A percentile compares a stretch with the other conserved stretches of the same genome.
These are phyloP conservation scores for Lytechinus variegatus DNA, from an alignment of 35 echinoderm and acorn worm genomes.

Conservation along the genomic window DNA sequence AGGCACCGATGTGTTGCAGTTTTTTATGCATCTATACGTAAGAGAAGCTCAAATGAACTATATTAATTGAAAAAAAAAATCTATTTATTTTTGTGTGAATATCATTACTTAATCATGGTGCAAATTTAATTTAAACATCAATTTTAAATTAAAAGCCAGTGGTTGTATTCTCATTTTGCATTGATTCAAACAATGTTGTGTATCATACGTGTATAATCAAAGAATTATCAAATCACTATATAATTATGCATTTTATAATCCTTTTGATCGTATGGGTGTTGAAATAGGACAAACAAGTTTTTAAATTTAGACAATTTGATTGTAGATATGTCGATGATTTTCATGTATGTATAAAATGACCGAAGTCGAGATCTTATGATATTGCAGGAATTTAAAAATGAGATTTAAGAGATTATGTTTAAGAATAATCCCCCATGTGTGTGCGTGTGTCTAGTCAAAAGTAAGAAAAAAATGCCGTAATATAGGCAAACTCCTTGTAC, in stretches of 20 bases:
- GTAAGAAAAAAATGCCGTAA: conserved; percentile 24
- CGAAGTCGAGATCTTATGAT: not conserved
- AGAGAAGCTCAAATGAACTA: not conserved
- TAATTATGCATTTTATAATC: conserved; percentile 16
- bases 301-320: not conserved
- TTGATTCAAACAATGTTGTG: not conserved
- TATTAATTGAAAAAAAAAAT: not conserved
- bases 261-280: conserved; percentile 13
- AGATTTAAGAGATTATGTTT: not conserved
- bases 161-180: not conserved
- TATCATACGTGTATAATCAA: not conserved
- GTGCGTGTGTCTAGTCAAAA: conserved; percentile 41
- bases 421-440: conserved; percentile 17
- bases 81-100: not conserved
- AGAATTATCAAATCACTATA: not conserved
- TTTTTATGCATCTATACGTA: not conserved
- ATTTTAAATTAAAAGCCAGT: not conserved
- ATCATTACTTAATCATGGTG: not conserved
- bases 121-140: not conserved
- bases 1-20: not conserved
- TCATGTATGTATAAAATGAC: not conserved
- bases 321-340: not conserved
- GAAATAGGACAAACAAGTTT: not conserved
- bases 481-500: conserved; percentile 26
- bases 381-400: not conserved